A percentile compares a stretch with the other conserved stretches of the same genome.
These are phyloP conservation scores for Oncopeltus fasciatus DNA, from an alignment of 1,140 invertebrate species.

Conservation along the genomic window DNA sequence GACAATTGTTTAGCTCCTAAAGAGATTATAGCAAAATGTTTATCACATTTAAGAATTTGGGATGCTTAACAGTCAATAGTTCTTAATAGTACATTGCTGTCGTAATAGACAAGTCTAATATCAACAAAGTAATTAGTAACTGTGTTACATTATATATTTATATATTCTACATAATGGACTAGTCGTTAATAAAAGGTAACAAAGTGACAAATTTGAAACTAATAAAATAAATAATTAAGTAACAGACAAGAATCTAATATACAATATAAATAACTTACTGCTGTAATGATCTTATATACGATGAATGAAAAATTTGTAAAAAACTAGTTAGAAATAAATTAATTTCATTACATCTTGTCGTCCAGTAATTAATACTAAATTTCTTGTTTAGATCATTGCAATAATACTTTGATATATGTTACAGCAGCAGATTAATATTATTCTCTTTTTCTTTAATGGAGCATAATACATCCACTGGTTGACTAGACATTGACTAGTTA, in stretches of 20 bases:
- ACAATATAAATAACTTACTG: neutral
- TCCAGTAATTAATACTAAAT: neutral
- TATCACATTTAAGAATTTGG: constrained; percentile 18
- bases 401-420: constrained; percentile 1
- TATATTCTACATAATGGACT: constrained; percentile 7
- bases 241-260: neutral
- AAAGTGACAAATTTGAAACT: constrained; percentile 6
- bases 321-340: neutral
- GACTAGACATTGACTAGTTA: constrained; percentile 4
- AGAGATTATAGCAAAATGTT: constrained; percentile 21
- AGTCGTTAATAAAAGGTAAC: constrained; percentile 8
- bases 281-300: neutral
- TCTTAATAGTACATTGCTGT: constrained; percentile 6
- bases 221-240: constrained; percentile 1
- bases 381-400: neutral
- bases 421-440: constrained; percentile 7
- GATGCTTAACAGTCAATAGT: constrained; percentile 18
- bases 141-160: constrained; percentile 10
- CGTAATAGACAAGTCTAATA: neutral
- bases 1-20: constrained; percentile 19
- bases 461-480: constrained; percentile 5
- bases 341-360: neutral
- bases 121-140: constrained; percentile 9
- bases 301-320: neutral
- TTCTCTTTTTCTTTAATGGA: neutral